Base-by-base conservation (phyloP, 2,888 invertebrate species). In the Netelia virgata region DNA sequence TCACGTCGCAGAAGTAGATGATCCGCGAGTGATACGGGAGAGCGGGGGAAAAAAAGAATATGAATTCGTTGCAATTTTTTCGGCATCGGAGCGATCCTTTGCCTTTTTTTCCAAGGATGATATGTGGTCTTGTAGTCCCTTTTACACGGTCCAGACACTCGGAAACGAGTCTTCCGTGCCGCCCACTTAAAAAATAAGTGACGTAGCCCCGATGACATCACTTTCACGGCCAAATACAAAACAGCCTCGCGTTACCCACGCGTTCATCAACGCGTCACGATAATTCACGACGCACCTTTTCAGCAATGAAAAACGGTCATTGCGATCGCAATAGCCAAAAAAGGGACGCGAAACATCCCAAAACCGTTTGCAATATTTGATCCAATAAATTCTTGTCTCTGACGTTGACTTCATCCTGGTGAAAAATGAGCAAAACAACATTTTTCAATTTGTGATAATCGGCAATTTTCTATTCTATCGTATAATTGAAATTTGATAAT, bases 151-250 rank as follows among this genome's bases (percentile, higher is more conserved):
- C 57, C 43, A 57, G n/a, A 57, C 55, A 11, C 16, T 57, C 43
- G 66, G 11, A 41, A 18, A 23, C 9, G 18, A n/a, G 50, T 41
- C 28, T 68, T 59, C 68, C 70, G 53, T 11, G 20, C 63, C 47
- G 16, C 78, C 43, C 63, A 70, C 77, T 64, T 55, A 23, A 55
- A 55, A 64, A 41, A 50, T 14, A 47, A 47, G 70, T 78, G 79
- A 79, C 79, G 72, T 57, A 79, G 79, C 14, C 1, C 36, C 61
- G 64, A 82, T 85, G 85, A 85, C 85, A 85, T 85, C 85, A 85
- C 50, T 85, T 79, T 82, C 79, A 85, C 72, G 79, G 85, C 61
- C 85, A 72, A 76, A 74, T 74, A 78, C 68, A 61, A 11, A 16
- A 41, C 61, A 18, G 55, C 53, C 57, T 47, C 69, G 43, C 69